phyloP scores from a whole-genome alignment of 2,797 vertebrate genomes.

The Xenentodon cancila region DNA sequence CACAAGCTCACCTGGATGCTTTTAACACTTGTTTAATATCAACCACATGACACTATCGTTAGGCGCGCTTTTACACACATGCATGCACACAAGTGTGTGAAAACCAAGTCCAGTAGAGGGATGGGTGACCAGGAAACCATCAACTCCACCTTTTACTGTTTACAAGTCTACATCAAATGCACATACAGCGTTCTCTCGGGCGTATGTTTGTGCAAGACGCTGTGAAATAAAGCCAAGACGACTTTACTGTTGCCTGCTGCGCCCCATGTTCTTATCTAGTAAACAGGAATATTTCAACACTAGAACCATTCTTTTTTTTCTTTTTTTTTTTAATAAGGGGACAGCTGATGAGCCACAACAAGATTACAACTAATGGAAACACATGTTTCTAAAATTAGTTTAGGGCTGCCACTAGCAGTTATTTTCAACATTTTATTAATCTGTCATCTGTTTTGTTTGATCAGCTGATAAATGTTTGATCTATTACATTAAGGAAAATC shows the following conservation, averaged over 20 bases:
- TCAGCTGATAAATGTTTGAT: neutral
- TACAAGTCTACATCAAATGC: constrained; percentile 47
- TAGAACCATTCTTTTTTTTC: neutral
- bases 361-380: constrained; percentile 18
- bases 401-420: neutral
- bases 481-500: neutral
- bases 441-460: neutral
- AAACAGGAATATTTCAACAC: constrained; percentile 11
- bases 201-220: constrained; percentile 11
- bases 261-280: constrained; percentile 9
- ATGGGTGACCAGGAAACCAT: constrained; percentile 16
- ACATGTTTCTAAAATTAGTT: constrained; percentile 14
- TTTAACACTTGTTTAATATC: constrained; percentile 79
- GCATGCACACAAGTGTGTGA: constrained; percentile 24
- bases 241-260: constrained; percentile 10
- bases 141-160: constrained; percentile 44
- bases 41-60: constrained; percentile 71
- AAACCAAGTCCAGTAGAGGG: constrained; percentile 17
- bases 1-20: constrained; percentile 72
- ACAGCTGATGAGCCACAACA: constrained; percentile 9
- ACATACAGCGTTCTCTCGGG: constrained; percentile 17
- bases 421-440: constrained; percentile 9
- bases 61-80: constrained; percentile 40
- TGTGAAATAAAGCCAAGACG: constrained; percentile 13
- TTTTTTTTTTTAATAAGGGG: neutral